A percentile compares a stretch with the other conserved stretches of the same genome.
Evolutionary conservation across 2,113 vertebrate genomes (phyloP).

Genomic region (Actinemys pallida): DNA sequence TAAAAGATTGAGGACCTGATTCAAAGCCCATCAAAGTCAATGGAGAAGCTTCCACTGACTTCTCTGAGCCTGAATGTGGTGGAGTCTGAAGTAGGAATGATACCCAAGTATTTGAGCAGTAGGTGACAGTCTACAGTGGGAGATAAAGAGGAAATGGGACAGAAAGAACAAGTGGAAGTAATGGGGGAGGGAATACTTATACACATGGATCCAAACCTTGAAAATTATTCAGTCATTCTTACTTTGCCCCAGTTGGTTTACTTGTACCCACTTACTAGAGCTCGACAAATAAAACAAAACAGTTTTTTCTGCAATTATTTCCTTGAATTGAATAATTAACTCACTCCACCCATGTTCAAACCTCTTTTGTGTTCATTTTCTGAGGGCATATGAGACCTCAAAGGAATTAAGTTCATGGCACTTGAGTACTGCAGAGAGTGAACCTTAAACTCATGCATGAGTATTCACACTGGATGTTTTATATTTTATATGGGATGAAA

Average conservation of each 20-base stretch:
- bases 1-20: neutral
- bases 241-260: neutral
- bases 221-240: neutral
- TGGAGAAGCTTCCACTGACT: neutral
- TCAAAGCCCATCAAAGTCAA: neutral
- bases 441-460: neutral
- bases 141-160: neutral
- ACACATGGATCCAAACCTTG: neutral
- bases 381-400: neutral
- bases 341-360: neutral
- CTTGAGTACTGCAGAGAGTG: neutral
- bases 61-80: neutral
- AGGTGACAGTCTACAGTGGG: neutral
- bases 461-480: neutral
- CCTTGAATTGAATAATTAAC: neutral
- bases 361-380: neutral
- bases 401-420: neutral
- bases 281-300: neutral
- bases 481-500: neutral
- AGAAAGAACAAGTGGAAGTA: neutral
- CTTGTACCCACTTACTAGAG: neutral
- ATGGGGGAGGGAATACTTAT: neutral
- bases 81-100: neutral
- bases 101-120: neutral
- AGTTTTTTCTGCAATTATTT: neutral